Base-by-base conservation (phyloP, 2,797 vertebrate species). In the Muraenolepis orangiensis region DNA sequence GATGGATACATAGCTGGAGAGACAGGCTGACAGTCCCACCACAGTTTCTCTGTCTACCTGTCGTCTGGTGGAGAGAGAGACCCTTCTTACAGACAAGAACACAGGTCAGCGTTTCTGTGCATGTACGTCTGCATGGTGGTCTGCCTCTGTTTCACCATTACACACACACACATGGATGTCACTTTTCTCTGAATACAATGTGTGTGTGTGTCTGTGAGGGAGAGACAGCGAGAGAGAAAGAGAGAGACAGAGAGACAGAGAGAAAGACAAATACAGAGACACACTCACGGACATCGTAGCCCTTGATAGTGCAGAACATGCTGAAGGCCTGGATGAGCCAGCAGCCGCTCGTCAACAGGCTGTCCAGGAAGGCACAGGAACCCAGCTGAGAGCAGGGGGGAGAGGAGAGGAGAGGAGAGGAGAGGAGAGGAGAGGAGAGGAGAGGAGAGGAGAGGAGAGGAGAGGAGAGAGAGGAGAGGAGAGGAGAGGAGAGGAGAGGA, bases 271-370 rank as follows among this genome's bases (percentile, higher is more conserved):
- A 38, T 20, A 66, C 51, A n/a, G 8, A 12, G n/a, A 2, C 13
- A 69, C 30, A 90, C 93, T 93, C 83, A 94, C 93, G 90, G 68
- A 93, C 5, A 10, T 90, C 84, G 32, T 93, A 94, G 64, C 90
- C 95, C 77, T 93, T 88, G 71, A 94, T 93, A 31, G 94, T 93
- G 82, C 93, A 94, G 84, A 92, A 90, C 92, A 94, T 91, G 80
- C 93, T 93, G 74, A 94, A 93, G 1, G 93, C 88, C 73, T 93
- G 94, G 77, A 93, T 92, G 12, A 95, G 85, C 93, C 93, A 93
- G 85, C 93, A 92, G 80, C 89, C 84, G 26, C 91, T 91, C 79
- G 90, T 92, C 82, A 93, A 75, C 61, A 94, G 87, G 13, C 80
- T 87, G 77, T 92, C 90, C 84, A 94, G 89, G 75, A 92, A 93